Evolutionary conservation across 2,797 vertebrate species (phyloP).

Genomic region (Anniella stebbinsi): DNA sequence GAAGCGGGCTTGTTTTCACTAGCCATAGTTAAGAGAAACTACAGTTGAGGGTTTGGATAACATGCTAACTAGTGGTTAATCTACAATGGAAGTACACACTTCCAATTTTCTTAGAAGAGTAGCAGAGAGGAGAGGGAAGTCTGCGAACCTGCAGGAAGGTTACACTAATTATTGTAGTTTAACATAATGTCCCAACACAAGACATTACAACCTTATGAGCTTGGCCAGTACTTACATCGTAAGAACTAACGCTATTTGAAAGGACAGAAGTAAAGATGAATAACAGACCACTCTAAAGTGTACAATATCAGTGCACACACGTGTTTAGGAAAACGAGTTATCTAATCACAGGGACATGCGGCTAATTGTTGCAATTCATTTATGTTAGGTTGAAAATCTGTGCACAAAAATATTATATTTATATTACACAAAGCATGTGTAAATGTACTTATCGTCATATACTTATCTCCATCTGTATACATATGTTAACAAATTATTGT

Average conservation of each 20-base stretch:
- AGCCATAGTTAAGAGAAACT: neutral
- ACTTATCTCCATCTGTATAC: neutral
- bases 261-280: neutral
- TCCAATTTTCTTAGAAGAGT: neutral
- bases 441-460: neutral
- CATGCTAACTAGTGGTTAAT: neutral
- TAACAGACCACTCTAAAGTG: neutral
- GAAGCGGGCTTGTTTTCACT: neutral
- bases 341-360: neutral
- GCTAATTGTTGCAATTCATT: neutral
- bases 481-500: neutral
- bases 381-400: neutral
- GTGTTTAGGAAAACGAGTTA: conserved; percentile 5
- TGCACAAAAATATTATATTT: neutral
- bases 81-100: neutral
- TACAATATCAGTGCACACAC: neutral
- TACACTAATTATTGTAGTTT: neutral
- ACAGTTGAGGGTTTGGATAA: neutral
- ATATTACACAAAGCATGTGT: neutral
- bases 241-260: neutral
- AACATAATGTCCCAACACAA: neutral
- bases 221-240: neutral
- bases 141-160: neutral
- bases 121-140: neutral
- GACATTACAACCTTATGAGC: neutral